A percentile compares a stretch with the other conserved stretches of the same genome.
Evolutionary conservation across 1,140 invertebrate genomes (phyloP).

Genomic region (Anastatus disparis): DNA sequence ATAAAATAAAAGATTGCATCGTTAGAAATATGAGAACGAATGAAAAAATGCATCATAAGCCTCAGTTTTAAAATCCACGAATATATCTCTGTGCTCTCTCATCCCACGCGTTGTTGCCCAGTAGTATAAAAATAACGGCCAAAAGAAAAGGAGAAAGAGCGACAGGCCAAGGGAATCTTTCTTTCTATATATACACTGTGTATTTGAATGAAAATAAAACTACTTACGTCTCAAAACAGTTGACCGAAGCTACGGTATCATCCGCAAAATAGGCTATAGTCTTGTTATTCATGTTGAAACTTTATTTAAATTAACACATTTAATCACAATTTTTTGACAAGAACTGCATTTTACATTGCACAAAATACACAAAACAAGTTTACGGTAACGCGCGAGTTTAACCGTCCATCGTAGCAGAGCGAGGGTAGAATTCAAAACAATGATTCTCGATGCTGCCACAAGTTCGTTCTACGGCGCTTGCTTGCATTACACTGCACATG

Average conservation of each 20-base stretch:
- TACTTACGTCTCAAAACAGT: slow-evolving; percentile 57
- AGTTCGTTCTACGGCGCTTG: slow-evolving; percentile 25
- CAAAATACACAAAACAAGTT: slow-evolving; percentile 5
- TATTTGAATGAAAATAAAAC: slow-evolving; percentile 2
- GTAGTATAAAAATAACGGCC: slow-evolving; percentile 30
- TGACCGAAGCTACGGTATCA: slow-evolving; percentile 51
- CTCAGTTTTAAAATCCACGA: too few relatives aligned
- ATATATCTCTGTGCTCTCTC: too few relatives aligned
- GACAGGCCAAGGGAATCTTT: not conserved
- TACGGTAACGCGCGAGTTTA: not conserved
- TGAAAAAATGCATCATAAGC: too few relatives aligned
- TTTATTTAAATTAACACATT: not conserved
- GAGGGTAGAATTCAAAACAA: slow-evolving; percentile 51
- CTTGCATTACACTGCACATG: too few relatives aligned
- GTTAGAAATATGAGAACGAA: too few relatives aligned
- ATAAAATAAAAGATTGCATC: too few relatives aligned
- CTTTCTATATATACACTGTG: not conserved
- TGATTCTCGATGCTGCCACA: slow-evolving; percentile 36
- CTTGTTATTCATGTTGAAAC: not conserved
- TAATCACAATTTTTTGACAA: not conserved
- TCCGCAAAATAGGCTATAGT: slow-evolving; percentile 48
- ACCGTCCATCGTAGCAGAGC: not conserved
- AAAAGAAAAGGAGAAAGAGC: not conserved
- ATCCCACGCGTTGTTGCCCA: not conserved
- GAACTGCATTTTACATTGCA: not conserved